Evolutionary conservation across 2,797 vertebrate species (phyloP), one percentile per base, ranked within the genome.

Genomic region (Fistularia commersonii): DNA sequence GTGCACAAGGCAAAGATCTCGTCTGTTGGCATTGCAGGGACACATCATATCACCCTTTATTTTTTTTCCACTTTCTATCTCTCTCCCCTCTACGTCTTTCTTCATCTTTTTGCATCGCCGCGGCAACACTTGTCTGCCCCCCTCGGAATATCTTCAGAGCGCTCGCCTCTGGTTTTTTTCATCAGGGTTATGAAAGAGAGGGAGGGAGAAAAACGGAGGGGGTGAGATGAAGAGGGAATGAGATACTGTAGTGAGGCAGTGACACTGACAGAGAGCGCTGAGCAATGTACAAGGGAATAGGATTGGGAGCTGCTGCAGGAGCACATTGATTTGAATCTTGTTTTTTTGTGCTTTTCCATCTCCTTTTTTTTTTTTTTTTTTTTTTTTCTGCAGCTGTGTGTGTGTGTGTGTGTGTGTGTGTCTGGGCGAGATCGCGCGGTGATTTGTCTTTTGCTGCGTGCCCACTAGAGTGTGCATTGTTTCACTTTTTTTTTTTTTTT

Each of bases 251-350:
- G 64, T 48, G 72, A 76, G 81, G 71, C 77, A 75, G 66, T 76
- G 79, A 81, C 81, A 80, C 80, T 83, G 79, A 77, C 64, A 60
- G 61, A 82, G 74, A 78, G 71, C 71, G 70, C 76, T 76, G 58
- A 71, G 67, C 70, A 74, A 52, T 64, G 68, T 77, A 79, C 72
- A 77, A 67, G 71, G 69, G 76, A 76, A 78, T 74, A 67, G 56
- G 70, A 82, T 79, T 69, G 72, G 66, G 57, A 82, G 77, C 60
- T 63, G 56, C 65, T 64, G 74, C 66, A 76, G 74, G 48, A 81
- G 75, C 74, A 73, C 69, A 77, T 65, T 82, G 79, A 84, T 85
- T 77, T 80, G 65, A 80, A 79, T 81, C 68, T 72, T 80, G 62
- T 56, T 76, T 79, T 79, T 71, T 64, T 58, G 51, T 48, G 61